A percentile compares a stretch with the other conserved stretches of the same genome.
Conservation (phyloP, 2,113 vertebrate species). For the Zootoca vivipara region DNA sequence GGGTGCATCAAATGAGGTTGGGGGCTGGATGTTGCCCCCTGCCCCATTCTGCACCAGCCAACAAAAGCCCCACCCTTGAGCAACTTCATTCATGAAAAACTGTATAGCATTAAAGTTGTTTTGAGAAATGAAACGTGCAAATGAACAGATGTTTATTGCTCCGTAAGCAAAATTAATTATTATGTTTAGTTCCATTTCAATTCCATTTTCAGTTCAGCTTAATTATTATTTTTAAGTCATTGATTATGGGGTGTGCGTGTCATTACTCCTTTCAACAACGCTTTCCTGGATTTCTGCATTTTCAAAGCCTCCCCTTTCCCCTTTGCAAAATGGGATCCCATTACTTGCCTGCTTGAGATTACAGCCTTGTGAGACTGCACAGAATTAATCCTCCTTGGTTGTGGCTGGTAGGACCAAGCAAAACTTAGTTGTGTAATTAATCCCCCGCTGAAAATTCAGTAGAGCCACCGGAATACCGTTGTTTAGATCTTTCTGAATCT, state of each 20-base stretch:
- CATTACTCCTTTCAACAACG: not conserved
- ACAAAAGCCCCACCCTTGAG: not conserved
- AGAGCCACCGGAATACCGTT: not conserved
- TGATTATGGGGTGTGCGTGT: slow-evolving; percentile 17
- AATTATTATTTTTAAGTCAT: slow-evolving; percentile 22
- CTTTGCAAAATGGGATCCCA: not conserved
- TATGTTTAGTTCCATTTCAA: slow-evolving; percentile 6
- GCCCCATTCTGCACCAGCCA: too few relatives aligned
- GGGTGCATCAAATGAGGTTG: too few relatives aligned
- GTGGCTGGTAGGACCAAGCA: not conserved
- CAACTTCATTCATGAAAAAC: not conserved
- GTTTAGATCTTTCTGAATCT: not conserved
- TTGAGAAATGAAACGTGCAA: not conserved
- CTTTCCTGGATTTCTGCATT: not conserved
- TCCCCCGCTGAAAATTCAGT: not conserved
- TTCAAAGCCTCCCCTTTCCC: not conserved
- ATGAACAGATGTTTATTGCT: slow-evolving; percentile 4
- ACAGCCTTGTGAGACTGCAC: not conserved
- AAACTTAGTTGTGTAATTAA: not conserved
- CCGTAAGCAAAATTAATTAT: not conserved
- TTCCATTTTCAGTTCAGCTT: not conserved
- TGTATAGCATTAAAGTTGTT: not conserved
- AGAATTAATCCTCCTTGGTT: too few relatives aligned
- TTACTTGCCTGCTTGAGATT: not conserved
- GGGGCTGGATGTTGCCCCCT: too few relatives aligned